phyloP scores from a whole-genome alignment of 2,113 vertebrate genomes.

The Anser cygnoides region DNA sequence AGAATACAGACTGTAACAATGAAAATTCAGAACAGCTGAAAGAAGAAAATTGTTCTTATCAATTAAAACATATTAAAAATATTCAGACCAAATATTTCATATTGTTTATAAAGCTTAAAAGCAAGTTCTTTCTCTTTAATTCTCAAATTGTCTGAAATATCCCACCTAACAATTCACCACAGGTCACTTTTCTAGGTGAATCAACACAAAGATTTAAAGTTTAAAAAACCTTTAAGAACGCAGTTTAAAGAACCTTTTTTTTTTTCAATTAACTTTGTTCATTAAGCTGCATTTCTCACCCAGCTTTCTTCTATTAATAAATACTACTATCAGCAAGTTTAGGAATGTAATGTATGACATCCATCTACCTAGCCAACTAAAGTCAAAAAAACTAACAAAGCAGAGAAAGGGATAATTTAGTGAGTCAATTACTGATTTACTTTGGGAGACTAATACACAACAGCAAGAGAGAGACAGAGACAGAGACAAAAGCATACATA shows the following conservation, averaged over 20 bases:
- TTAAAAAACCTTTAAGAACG: neutral
- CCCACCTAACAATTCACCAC: neutral
- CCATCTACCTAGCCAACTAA: neutral
- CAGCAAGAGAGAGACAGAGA: neutral
- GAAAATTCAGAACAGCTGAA: neutral
- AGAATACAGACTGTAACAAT: neutral
- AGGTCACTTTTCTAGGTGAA: neutral
- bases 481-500: rapidly evolving
- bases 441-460: neutral
- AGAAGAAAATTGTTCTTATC: neutral
- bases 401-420: neutral
- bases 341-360: neutral
- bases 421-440: neutral
- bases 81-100: neutral
- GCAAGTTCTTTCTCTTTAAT: neutral
- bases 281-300: neutral
- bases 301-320: neutral
- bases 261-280: neutral
- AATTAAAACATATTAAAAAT: neutral
- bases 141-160: neutral
- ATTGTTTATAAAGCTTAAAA: neutral
- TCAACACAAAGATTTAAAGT: neutral
- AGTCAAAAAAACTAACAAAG: neutral
- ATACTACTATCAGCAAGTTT: neutral
- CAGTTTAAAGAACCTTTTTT: no score